These are phyloP conservation scores for Graptemys geographica DNA, from an alignment of 2,797 vertebrate genomes.

Conservation along the genomic window DNA sequence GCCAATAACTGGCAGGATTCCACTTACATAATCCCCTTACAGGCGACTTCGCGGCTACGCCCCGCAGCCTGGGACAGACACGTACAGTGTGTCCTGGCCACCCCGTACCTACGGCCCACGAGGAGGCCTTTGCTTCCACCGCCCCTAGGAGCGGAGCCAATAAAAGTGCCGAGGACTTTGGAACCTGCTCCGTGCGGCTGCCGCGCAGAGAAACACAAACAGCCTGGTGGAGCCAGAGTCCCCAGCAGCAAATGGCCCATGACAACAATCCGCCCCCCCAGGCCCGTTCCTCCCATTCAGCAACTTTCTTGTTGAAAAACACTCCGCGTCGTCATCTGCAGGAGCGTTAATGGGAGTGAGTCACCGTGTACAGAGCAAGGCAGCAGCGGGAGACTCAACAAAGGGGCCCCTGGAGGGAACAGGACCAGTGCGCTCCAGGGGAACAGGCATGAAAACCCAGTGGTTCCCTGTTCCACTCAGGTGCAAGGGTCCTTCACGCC, in stretches of 20 bases:
- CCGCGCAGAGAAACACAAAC: neutral
- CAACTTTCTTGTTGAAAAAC: neutral
- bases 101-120: neutral
- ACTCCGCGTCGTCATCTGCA: neutral
- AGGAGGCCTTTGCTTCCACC: no score
- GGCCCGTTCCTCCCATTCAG: neutral
- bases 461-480: neutral
- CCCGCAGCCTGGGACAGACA: neutral
- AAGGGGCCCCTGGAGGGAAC: fast-evolving
- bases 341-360: neutral
- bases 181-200: neutral
- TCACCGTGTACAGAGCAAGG: neutral
- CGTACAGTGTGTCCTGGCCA: fast-evolving
- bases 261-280: neutral
- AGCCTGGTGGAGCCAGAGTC: neutral
- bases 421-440: fast-evolving
- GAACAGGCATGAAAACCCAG: neutral
- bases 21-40: neutral
- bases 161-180: neutral
- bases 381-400: no score
- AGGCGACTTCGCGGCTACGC: neutral
- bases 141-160: neutral
- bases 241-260: neutral
- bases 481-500: neutral
- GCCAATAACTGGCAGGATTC: neutral